phyloP scores from a whole-genome alignment of 2,797 vertebrate genomes.

The Antrozous pallidus region DNA sequence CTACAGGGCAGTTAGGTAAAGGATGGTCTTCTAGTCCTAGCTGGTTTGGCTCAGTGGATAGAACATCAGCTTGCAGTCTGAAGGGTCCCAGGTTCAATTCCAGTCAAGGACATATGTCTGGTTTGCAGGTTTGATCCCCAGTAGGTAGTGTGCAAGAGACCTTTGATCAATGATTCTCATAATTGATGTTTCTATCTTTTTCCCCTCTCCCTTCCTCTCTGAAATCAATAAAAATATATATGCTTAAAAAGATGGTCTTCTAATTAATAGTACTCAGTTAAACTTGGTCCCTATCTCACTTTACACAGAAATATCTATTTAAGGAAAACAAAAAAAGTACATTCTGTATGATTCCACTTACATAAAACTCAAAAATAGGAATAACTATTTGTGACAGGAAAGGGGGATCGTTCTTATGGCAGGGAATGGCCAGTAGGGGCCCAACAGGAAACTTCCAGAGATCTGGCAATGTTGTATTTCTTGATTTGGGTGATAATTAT shows the following conservation, averaged over 20 bases:
- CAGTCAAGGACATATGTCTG: no score
- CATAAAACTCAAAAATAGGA: not conserved
- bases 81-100: no score
- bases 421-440: not conserved
- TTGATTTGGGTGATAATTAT: not conserved
- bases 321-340: not conserved
- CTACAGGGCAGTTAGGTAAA: not conserved
- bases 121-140: no score
- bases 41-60: no score
- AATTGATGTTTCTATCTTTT: no score
- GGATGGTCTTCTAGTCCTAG: not conserved
- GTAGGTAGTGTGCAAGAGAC: no score
- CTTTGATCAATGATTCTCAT: no score
- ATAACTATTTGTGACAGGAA: not conserved
- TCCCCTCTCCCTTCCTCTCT: no score
- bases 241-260: not conserved
- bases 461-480: not conserved
- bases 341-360: not conserved
- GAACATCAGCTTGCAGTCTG: no score
- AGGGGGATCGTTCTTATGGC: not conserved
- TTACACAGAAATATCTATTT: not conserved
- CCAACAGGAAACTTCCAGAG: not conserved
- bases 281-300: not conserved
- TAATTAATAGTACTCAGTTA: not conserved
- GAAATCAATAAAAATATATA: no score